phyloP scores from a whole-genome alignment of 2,113 vertebrate genomes.

The Zootoca vivipara region DNA sequence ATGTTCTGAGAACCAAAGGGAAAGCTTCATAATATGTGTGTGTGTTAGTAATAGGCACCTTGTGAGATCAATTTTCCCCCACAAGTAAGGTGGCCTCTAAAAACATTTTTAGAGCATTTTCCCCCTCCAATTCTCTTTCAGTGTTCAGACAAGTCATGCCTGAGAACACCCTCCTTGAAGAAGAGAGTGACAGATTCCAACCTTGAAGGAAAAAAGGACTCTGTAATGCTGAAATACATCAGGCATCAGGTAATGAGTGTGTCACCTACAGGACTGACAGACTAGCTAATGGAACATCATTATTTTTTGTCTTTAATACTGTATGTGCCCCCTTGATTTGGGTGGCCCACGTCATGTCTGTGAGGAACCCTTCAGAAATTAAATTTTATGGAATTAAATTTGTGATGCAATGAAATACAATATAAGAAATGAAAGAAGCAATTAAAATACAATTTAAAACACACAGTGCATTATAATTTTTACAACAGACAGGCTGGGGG shows the following conservation, averaged over 20 bases:
- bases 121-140: conserved; percentile 56
- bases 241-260: conserved; percentile 87
- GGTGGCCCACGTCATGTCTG: no score
- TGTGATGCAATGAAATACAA: no score
- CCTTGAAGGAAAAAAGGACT: conserved; percentile 95
- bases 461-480: no score
- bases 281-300: not conserved
- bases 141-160: conserved; percentile 96
- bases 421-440: no score
- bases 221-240: conserved; percentile 97
- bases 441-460: no score
- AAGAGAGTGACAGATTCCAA: conserved; percentile 87
- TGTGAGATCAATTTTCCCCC: not conserved
- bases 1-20: not conserved
- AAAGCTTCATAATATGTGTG: not conserved
- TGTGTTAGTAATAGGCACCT: not conserved
- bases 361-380: no score
- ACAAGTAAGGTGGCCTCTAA: not conserved
- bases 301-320: not conserved
- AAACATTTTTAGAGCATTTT: not conserved
- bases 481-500: no score
- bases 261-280: not conserved
- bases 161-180: conserved; percentile 95
- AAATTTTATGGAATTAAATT: no score
- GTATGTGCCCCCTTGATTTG: not conserved